Conservation (phyloP, 2,113 vertebrate genomes). For the Trichechus manatus region DNA sequence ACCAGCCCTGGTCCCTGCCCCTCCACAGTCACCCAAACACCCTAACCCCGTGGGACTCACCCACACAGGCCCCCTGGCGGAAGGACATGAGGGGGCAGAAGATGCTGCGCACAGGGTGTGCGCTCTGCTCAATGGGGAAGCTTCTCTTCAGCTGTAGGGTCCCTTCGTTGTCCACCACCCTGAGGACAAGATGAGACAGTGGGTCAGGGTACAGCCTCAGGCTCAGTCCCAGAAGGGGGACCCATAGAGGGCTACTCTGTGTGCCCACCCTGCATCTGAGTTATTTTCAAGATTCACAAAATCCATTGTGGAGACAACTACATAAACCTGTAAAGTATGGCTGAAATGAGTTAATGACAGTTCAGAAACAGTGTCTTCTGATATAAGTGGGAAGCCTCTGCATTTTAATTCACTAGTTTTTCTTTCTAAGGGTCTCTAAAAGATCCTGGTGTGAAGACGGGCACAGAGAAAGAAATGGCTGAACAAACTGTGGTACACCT, state of each 20-base stretch:
- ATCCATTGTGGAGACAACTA: background rate
- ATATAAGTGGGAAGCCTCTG: background rate
- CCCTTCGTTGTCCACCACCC: slow-evolving; percentile 96
- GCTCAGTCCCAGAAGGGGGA: background rate
- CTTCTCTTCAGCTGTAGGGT: slow-evolving; percentile 94
- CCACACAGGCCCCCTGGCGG: slow-evolving; percentile 95
- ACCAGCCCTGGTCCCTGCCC: background rate
- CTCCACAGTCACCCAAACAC: background rate
- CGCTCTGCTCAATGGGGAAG: slow-evolving; percentile 94
- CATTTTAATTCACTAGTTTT: background rate
- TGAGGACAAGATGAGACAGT: slow-evolving; percentile 72
- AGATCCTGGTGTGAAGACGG: background rate
- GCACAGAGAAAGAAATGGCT: background rate
- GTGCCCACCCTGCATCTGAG: background rate
- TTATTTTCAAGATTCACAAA: background rate
- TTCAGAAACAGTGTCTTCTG: background rate
- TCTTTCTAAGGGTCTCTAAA: background rate
- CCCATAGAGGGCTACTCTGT: background rate
- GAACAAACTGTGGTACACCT: background rate
- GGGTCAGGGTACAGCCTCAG: background rate
- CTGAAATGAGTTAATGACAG: background rate
- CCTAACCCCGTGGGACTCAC: slow-evolving; percentile 84
- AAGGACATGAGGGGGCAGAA: slow-evolving; percentile 99
- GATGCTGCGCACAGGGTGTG: slow-evolving; percentile 94
- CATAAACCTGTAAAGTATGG: background rate